phyloP scores from a whole-genome alignment of 2,113 vertebrate genomes.

The Eublepharis macularius region DNA sequence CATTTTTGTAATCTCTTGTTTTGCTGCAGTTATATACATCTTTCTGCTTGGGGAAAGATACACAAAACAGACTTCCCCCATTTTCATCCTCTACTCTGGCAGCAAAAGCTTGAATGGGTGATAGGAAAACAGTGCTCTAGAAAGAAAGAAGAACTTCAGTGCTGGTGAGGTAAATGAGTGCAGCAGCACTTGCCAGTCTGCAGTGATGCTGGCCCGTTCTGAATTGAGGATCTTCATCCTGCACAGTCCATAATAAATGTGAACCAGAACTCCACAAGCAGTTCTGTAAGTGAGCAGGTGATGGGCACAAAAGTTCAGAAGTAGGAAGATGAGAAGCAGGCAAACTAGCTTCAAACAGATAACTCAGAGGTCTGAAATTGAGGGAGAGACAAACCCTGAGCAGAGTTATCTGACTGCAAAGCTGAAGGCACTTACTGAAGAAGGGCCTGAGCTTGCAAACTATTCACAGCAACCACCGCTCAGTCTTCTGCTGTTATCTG shows the following conservation, averaged over 20 bases:
- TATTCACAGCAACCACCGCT: neutral
- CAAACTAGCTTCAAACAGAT: neutral
- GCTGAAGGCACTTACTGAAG: neutral
- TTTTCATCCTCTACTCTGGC: neutral
- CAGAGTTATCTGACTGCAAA: neutral
- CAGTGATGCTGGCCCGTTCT: neutral
- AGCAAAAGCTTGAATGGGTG: no score
- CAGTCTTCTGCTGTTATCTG: no score
- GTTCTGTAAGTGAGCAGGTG: neutral
- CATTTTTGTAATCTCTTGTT: neutral
- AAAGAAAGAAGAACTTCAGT: neutral
- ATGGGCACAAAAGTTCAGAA: neutral
- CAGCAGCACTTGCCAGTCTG: neutral
- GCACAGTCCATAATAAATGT: neutral
- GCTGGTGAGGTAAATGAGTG: no score
- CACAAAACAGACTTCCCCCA: no score
- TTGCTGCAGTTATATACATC: neutral
- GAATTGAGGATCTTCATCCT: neutral
- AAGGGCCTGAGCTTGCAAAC: neutral
- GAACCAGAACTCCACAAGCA: neutral
- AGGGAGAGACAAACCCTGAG: neutral
- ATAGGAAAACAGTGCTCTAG: neutral
- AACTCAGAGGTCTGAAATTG: neutral
- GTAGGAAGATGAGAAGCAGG: neutral
- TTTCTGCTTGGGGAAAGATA: no score